phyloP scores from a whole-genome alignment of 2,888 invertebrate genomes.

The Heliconius aoede region DNA sequence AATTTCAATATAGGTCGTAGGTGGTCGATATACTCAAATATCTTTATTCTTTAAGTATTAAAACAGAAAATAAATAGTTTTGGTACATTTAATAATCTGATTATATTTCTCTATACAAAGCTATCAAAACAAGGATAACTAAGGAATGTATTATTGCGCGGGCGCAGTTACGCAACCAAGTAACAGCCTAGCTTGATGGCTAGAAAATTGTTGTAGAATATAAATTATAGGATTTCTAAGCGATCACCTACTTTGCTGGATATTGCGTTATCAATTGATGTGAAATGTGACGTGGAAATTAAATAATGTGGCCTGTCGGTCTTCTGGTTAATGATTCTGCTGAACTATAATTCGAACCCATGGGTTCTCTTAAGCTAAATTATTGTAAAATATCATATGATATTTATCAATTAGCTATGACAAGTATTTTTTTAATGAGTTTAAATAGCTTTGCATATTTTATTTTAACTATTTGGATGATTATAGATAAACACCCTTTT shows the following conservation, averaged over 20 bases:
- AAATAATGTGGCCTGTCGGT: not conserved
- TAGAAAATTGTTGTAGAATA: conserved; percentile 39
- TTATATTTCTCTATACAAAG: conserved; percentile 18
- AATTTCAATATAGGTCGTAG: not conserved
- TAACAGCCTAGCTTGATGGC: conserved; percentile 37
- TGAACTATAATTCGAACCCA: not conserved
- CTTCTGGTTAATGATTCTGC: not conserved
- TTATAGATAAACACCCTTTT: too few species aligned
- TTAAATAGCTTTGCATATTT: not conserved
- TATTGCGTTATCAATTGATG: conserved; percentile 25
- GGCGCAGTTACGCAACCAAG: conserved; percentile 42
- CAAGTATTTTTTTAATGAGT: not conserved
- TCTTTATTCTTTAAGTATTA: too few species aligned
- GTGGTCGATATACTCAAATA: not conserved
- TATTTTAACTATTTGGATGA: not conserved
- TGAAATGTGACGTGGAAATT: conserved; percentile 17
- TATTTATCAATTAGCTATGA: not conserved
- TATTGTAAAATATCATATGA: not conserved
- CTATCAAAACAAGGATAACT: conserved; percentile 33
- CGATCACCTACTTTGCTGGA: conserved; percentile 24
- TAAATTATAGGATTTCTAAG: conserved; percentile 41
- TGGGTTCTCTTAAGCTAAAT: not conserved
- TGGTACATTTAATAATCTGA: not conserved
- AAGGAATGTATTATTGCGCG: conserved; percentile 42
- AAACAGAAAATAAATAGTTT: not conserved